phyloP scores from a whole-genome alignment of 2,113 vertebrate genomes.

The Enhydra lutris region DNA sequence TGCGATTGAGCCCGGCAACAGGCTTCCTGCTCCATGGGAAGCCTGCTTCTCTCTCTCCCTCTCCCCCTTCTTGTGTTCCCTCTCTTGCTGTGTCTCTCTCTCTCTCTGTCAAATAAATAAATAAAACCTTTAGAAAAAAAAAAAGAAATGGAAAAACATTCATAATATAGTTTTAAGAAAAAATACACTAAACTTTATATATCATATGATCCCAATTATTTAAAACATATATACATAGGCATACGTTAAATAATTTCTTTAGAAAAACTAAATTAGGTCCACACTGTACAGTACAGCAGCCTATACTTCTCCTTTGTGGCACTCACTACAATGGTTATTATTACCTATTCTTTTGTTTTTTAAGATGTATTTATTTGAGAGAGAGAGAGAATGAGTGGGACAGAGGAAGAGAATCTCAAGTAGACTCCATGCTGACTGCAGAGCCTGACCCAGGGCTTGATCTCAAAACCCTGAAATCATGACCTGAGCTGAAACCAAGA shows the following conservation, averaged over 20 bases:
- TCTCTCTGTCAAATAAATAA: too few species aligned
- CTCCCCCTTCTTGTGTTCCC: too few species aligned
- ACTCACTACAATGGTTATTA: neutral
- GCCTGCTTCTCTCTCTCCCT: too few species aligned
- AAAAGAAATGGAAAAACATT: neutral
- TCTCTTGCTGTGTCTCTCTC: too few species aligned
- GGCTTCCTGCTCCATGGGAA: too few species aligned
- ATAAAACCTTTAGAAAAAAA: too few species aligned
- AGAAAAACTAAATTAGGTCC: neutral
- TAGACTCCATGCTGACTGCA: neutral
- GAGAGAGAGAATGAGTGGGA: neutral
- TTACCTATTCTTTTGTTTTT: neutral
- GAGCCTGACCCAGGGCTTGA: neutral
- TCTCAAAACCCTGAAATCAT: neutral
- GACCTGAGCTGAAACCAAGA: neutral
- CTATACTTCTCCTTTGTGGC: neutral
- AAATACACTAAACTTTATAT: neutral
- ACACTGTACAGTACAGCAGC: neutral
- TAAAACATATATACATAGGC: neutral
- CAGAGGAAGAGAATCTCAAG: neutral
- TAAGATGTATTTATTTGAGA: neutral
- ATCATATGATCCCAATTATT: neutral
- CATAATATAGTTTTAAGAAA: neutral
- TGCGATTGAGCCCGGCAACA: fast-evolving
- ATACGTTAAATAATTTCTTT: neutral